A percentile compares a stretch with the other conserved stretches of the same genome.
These are phyloP conservation scores for Atta colombica DNA, from an alignment of 1,140 invertebrate species.

Conservation along the genomic window DNA sequence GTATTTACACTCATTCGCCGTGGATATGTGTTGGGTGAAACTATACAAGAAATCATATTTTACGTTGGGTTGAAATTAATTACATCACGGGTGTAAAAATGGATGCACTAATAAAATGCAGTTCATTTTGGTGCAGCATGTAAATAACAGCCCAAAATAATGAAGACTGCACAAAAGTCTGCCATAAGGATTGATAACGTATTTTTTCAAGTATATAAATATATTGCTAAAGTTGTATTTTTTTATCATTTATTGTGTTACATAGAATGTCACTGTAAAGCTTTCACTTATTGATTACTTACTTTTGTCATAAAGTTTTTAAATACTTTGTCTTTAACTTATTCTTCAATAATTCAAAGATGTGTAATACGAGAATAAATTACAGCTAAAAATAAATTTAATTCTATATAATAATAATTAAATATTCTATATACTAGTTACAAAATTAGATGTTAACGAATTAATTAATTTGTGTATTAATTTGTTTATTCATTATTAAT, in stretches of 20 bases:
- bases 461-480: background rate
- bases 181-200: background rate
- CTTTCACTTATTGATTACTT: background rate
- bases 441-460: too few relatives aligned
- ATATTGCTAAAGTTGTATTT: background rate
- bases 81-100: conserved; percentile 75
- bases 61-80: conserved; percentile 80
- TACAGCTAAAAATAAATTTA: too few relatives aligned
- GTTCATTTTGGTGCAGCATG: conserved; percentile 84
- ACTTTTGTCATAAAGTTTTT: background rate
- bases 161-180: conserved; percentile 73
- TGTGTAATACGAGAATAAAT: background rate
- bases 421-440: too few relatives aligned
- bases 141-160: conserved; percentile 83
- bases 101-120: conserved; percentile 78
- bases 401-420: too few relatives aligned
- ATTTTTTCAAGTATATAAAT: background rate
- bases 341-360: background rate
- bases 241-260: background rate
- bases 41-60: conserved; percentile 78
- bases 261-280: background rate
- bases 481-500: background rate
- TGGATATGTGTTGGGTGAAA: conserved; percentile 69
- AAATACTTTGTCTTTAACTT: background rate
- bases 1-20: conserved; percentile 42